phyloP scores from a whole-genome alignment of 2,888 invertebrate species.

The Troides oblongomaculatus region DNA sequence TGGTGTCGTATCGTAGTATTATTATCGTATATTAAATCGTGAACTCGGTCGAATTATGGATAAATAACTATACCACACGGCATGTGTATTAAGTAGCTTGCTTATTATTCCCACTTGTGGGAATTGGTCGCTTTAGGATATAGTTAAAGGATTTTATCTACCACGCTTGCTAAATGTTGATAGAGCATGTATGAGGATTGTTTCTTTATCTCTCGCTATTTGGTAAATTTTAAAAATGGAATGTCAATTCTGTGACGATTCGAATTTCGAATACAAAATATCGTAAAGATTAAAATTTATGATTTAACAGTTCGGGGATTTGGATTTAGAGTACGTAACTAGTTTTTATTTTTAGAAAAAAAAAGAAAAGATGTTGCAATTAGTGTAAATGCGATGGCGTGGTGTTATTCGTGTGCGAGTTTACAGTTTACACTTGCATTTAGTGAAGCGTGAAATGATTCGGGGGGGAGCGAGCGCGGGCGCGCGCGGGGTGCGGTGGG shows the following conservation, averaged over 20 bases:
- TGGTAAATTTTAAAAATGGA: neutral
- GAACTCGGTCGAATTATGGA: constrained; percentile 1
- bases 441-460: constrained; percentile 68
- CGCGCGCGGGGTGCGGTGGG: constrained; percentile 40
- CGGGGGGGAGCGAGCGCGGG: constrained; percentile 32
- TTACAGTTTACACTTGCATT: constrained; percentile 65
- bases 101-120: too few species aligned
- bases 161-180: too few species aligned
- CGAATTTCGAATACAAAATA: too few species aligned
- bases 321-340: neutral
- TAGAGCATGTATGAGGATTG: too few species aligned
- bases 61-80: neutral
- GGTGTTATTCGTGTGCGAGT: constrained; percentile 61
- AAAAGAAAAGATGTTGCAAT: constrained; percentile 2
- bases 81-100: neutral
- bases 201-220: too few species aligned
- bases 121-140: too few species aligned
- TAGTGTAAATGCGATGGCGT: constrained; percentile 33
- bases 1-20: neutral
- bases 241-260: neutral
- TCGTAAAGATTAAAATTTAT: too few species aligned
- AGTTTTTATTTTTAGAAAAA: neutral
- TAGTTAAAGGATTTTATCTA: too few species aligned
- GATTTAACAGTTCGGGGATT: too few species aligned
- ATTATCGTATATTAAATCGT: constrained; percentile 20